phyloP scores from a whole-genome alignment of 2,113 vertebrate species.

The Seriola aureovittata region DNA sequence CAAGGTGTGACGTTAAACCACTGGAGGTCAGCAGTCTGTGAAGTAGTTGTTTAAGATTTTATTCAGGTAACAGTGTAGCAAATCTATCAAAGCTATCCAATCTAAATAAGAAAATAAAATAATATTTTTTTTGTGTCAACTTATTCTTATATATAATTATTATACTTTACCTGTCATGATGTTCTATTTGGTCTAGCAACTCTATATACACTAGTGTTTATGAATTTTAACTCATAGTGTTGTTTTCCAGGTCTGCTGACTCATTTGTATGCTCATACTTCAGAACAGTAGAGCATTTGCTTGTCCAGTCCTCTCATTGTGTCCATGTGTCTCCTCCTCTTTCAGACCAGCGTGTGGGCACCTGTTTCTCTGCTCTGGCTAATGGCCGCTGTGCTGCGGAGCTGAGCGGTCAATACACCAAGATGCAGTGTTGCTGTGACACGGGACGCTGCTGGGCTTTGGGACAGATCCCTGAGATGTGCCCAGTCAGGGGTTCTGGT shows the following conservation, averaged over 20 bases:
- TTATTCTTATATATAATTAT: not conserved
- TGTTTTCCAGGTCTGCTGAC: not conserved
- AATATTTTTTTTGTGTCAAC: not conserved
- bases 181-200: too few species aligned
- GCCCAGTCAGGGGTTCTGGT: slow-evolving; percentile 94
- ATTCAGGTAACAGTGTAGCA: not conserved
- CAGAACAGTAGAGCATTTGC: not conserved
- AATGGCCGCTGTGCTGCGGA: slow-evolving; percentile 93
- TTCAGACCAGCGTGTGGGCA: slow-evolving; percentile 93
- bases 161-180: not conserved
- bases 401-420: slow-evolving; percentile 90
- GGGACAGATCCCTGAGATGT: slow-evolving; percentile 93
- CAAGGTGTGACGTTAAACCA: not conserved
- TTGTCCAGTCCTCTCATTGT: not conserved
- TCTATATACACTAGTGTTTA: not conserved
- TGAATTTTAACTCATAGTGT: not conserved
- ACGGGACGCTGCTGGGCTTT: slow-evolving; percentile 95
- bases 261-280: not conserved
- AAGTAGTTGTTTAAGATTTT: not conserved
- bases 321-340: slow-evolving; percentile 2
- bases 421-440: slow-evolving; percentile 97
- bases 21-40: not conserved
- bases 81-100: not conserved
- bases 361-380: slow-evolving; percentile 92
- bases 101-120: not conserved